Evolutionary conservation across 2,113 vertebrate species (phyloP).

Genomic region (Cyprinodon variegatus): DNA sequence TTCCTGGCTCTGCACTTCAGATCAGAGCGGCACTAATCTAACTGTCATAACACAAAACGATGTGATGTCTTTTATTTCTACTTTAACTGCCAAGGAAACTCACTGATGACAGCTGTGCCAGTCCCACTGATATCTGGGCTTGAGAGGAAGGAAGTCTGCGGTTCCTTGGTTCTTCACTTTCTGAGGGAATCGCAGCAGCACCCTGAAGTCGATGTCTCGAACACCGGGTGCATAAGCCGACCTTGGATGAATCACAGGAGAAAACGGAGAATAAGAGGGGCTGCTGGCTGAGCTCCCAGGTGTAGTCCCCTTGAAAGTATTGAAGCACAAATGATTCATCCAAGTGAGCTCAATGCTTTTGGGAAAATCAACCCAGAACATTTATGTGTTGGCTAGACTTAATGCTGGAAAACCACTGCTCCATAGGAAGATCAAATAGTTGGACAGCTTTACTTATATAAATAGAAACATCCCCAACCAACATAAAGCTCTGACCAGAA

Average conservation of each 20-base stretch:
- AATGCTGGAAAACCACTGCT: conserved; percentile 42
- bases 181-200: conserved; percentile 86
- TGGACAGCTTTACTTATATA: conserved; percentile 7
- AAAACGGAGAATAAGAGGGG: conserved; percentile 29
- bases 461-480: conserved; percentile 17
- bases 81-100: conserved; percentile 52
- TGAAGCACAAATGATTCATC: conserved; percentile 59
- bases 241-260: conserved; percentile 62
- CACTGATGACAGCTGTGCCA: conserved; percentile 90
- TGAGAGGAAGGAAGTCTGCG: conserved; percentile 83
- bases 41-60: background rate
- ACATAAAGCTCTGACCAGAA: background rate
- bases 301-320: conserved; percentile 38
- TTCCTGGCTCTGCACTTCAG: background rate
- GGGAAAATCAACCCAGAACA: conserved; percentile 66
- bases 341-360: conserved; percentile 62
- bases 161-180: conserved; percentile 86
- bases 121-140: conserved; percentile 85
- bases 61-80: background rate
- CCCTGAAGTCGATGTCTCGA: conserved; percentile 80
- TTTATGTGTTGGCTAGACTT: conserved; percentile 68
- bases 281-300: conserved; percentile 32
- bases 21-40: background rate
- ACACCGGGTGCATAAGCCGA: conserved; percentile 80
- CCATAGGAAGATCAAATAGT: conserved; percentile 39